Base-by-base conservation (phyloP, 1,140 invertebrate species). In the Drosophila ogumai region DNA sequence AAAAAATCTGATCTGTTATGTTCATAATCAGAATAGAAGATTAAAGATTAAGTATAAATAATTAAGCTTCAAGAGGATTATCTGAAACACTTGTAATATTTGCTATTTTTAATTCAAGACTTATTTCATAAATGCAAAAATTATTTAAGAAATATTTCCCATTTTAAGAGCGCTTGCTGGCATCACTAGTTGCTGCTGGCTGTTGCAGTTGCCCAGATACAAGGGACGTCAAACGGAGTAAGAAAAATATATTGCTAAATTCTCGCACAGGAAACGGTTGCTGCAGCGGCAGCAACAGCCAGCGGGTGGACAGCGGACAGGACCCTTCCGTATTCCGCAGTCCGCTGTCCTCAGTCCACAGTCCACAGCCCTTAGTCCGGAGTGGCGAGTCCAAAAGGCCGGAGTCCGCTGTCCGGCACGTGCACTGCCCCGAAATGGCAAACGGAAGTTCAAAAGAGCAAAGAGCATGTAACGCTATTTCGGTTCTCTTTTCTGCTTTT, bases 361-460 rank as follows among this genome's bases (percentile, higher is more conserved):
- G 54, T 63, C 32, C 32, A 4, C 17, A 43, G 56, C 57, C 59
- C 41, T 40, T 22, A 54, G 61, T 59, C 54, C 80, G 69, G 85
- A 54, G 52, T 54, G 32, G 4, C 7, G 52, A 38, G 32, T 54
- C 52, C 52, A 54, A 54, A 54, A 34, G 52, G 52, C 52, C 52
- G 32, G 19, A 22, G 60, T 64, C 61, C 55, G 15, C 22, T 54
- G 73, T 76, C 60, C 80, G 73, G 84, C 84, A 87, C 84, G 84
- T 87, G 84, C 84, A 87, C 84, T 78, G 57, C 58, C 40, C 55
- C 84, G 71, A 88, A 88, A 84, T 87, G 80, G 68, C 61, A 73
- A 88, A 60, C 85, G 84, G 84, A 87, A 90, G 84, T 87, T 88
- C 68, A 80, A 78, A 86, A 88, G 84, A 75, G 82, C 77, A 88